phyloP scores from a whole-genome alignment of 2,888 invertebrate genomes.

The Archaeoteleia sp. region DNA sequence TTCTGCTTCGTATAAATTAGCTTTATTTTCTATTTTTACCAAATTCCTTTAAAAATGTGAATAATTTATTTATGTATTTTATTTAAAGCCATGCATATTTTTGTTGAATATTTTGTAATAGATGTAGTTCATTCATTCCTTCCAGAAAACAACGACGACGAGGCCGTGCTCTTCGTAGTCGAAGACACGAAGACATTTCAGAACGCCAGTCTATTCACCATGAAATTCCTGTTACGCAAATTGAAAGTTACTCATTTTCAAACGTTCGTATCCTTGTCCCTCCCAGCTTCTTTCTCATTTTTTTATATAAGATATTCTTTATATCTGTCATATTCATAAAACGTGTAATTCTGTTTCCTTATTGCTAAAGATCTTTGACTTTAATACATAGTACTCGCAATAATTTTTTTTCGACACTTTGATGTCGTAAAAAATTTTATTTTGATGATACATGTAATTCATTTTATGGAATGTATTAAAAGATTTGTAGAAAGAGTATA shows the following conservation, averaged over 20 bases:
- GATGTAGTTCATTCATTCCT: slow-evolving; percentile 48
- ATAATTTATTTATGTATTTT: too few relatives aligned
- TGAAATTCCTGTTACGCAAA: slow-evolving; percentile 51
- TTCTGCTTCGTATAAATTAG: too few relatives aligned
- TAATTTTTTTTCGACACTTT: too few relatives aligned
- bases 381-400: too few relatives aligned
- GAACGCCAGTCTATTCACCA: slow-evolving; percentile 53
- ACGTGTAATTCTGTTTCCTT: neutral
- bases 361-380: too few relatives aligned
- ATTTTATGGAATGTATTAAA: too few relatives aligned
- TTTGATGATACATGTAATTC: too few relatives aligned
- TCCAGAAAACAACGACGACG: slow-evolving; percentile 62
- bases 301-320: neutral
- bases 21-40: neutral
- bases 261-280: slow-evolving; percentile 53
- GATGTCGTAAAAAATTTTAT: too few relatives aligned
- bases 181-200: slow-evolving; percentile 59
- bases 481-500: too few relatives aligned
- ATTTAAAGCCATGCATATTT: too few relatives aligned
- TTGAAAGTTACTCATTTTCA: slow-evolving; percentile 25
- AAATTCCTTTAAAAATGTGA: too few relatives aligned
- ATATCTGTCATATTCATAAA: neutral
- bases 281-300: slow-evolving; percentile 50
- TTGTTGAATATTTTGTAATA: slow-evolving; percentile 16
- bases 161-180: slow-evolving; percentile 70